Evolutionary conservation across 2,797 vertebrate genomes (phyloP), one percentile per base, ranked within the genome.

Genomic region (Muraenolepis orangiensis): DNA sequence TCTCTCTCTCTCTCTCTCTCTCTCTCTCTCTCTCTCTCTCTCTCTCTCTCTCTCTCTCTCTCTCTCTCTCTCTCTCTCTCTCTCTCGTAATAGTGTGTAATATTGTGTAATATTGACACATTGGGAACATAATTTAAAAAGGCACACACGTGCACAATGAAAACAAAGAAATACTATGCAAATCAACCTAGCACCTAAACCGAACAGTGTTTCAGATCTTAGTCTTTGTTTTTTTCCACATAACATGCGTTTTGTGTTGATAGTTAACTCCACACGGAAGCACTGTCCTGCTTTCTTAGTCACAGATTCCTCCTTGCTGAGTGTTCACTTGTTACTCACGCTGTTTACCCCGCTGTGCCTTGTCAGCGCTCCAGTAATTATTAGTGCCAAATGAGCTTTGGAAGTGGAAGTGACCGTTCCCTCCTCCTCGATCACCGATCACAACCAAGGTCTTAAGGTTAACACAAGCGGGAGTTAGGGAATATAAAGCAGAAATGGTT

Each of bases 21-120:
- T 66, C 57, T 67, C 36, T 28, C 34, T 40, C 42, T 66, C 20
- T 68, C 6, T 57, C 29, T 74, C 7, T 18, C 28, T 18, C 1
- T n/a, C 6, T 73, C 26, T 66, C 29, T 32, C 28, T 69, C 73
- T 34, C 23, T 66, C 70, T 12, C 5, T 34, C 66, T 74, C 71
- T 34, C 32, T 34, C 32, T 34, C 32, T 34, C 32, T 34, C 32
- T 34, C 32, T 34, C 32, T 34, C 32, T 34, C 32, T 34, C 32
- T 34, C 32, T 34, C 32, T 34, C 32, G 36, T 38, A 38, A 38
- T 38, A n/a, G n/a, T 38, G 36, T 11, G 36, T 38, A 38, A 12
- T 38, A 38, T 51, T 51, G 18, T 51, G 46, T 20, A 51, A n/a
- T 51, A 51, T 20, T 51, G 46, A 51, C 46, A 51, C 46, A 51